Evolutionary conservation across 2,797 vertebrate genomes (phyloP).

Genomic region (Alcedo atthis): DNA sequence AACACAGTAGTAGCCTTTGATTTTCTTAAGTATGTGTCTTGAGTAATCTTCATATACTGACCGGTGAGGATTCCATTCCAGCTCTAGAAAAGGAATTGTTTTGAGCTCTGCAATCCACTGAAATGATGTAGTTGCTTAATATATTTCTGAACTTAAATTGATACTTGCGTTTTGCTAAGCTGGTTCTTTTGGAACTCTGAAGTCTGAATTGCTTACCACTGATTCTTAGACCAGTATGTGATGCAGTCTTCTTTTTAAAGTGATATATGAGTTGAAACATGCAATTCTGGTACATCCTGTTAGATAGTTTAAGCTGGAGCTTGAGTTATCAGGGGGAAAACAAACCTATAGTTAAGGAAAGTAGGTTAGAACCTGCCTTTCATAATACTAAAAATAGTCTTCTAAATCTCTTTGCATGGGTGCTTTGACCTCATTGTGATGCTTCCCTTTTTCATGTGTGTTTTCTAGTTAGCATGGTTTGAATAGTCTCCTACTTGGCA

Average conservation of each 20-base stretch:
- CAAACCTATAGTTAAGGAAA: background rate
- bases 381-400: constrained; percentile 51
- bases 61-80: background rate
- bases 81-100: constrained; percentile 64
- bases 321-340: background rate
- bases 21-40: background rate
- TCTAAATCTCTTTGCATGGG: constrained; percentile 6
- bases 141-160: constrained; percentile 52
- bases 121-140: constrained; percentile 52
- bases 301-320: background rate
- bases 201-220: background rate
- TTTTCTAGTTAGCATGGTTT: constrained; percentile 35
- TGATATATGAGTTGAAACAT: background rate
- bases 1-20: background rate
- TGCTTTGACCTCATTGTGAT: constrained; percentile 46
- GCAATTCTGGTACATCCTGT: background rate
- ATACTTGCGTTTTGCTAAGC: constrained; percentile 45
- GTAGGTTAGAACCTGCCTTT: constrained; percentile 49
- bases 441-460: background rate
- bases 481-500: constrained; percentile 61
- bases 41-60: background rate
- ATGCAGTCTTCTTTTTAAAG: background rate
- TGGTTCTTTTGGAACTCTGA: constrained; percentile 8
- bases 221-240: background rate
- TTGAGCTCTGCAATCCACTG: constrained; percentile 28